Base-by-base conservation (phyloP, 2,888 invertebrate species). In the Luffia ferchaultella region DNA sequence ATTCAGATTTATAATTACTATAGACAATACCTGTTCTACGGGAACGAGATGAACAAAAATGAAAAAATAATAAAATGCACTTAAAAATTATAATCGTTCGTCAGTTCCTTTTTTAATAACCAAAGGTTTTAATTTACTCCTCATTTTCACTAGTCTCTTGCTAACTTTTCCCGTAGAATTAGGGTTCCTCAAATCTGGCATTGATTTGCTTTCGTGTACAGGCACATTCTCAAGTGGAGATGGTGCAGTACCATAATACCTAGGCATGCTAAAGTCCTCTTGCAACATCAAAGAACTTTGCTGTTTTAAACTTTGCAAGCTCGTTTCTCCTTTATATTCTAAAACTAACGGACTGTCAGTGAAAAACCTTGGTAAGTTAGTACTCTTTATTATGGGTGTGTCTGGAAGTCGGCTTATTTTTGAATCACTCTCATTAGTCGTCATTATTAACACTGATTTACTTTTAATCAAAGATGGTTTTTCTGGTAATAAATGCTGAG, bases 201-300 rank as follows among this genome's bases (percentile, higher is more conserved):
- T 83, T 0, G 85, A 84, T 47, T 80, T 84, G 48, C 85, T 84
- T 49, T 83, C 80, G 30, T 79, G 77, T 0, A 79, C 73, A 0
- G 78, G 63, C 1, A 64, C 53, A 2, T 62, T 61, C 30, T 76
- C 73, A 0, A 62, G 55, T 1, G 68, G 54, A 45, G 76, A 73
- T 0, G 74, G 60, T 1, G 76, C 65, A 1, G 78, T 70, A 0
- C 88, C 84, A 56, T 87, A 88, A 58, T 88, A 88, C 52, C 89
- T 73, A 0, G 88, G 88, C 89, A 88, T 88, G 17, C 88, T 87
- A 50, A 85, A 87, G 55, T 88, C 89, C 54, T 85, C 80, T 19
- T 79, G 73, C 30, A 78, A 76, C 69, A 78, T 70, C 56, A 76
- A 55, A 44, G 84, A 86, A 0, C 86, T 82, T 45, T 86, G 79